phyloP scores from a whole-genome alignment of 2,888 invertebrate species.

The Hylaea fasciaria region DNA sequence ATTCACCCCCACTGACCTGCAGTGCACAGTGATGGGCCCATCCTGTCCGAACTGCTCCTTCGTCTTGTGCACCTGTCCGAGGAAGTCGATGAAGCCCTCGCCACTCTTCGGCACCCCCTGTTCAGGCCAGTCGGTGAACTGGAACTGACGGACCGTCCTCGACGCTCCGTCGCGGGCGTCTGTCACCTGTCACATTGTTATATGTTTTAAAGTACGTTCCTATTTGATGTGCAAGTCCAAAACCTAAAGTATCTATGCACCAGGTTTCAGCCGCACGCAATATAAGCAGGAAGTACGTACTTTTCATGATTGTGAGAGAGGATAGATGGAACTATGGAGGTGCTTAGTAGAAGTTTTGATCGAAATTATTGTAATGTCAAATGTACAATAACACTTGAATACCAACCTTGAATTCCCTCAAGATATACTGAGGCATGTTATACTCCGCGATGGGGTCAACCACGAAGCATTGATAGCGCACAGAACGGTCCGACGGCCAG shows the following conservation, averaged over 20 bases:
- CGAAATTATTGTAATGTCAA: too few relatives aligned
- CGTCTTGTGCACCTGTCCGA: conserved; percentile 99
- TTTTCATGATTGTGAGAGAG: too few relatives aligned
- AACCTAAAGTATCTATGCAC: neutral
- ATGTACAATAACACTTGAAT: neutral
- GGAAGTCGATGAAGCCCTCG: conserved; percentile 99
- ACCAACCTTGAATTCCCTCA: conserved; percentile 97
- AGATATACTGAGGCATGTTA: conserved; percentile 99
- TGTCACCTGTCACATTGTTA: conserved; percentile 87
- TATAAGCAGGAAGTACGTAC: too few relatives aligned
- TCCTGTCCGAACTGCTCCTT: conserved; percentile 99
- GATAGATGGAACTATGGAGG: too few relatives aligned
- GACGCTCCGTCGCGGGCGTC: conserved; percentile 99
- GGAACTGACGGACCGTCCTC: conserved; percentile 97
- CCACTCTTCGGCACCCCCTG: conserved; percentile 99
- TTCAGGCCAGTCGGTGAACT: conserved; percentile 98
- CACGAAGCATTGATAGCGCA: conserved; percentile 98
- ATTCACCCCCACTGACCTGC: conserved; percentile 86
- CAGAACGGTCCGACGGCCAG: conserved; percentile 99
- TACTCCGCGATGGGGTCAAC: conserved; percentile 99
- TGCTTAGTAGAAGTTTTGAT: too few relatives aligned
- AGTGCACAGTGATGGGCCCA: conserved; percentile 99
- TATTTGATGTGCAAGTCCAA: too few relatives aligned
- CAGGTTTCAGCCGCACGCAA: too few relatives aligned
- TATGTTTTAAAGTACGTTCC: too few relatives aligned